A percentile compares a stretch with the other conserved stretches of the same genome.
phyloP scores from a whole-genome alignment of 2,113 vertebrate genomes.

The Neomonachus schauinslandi region DNA sequence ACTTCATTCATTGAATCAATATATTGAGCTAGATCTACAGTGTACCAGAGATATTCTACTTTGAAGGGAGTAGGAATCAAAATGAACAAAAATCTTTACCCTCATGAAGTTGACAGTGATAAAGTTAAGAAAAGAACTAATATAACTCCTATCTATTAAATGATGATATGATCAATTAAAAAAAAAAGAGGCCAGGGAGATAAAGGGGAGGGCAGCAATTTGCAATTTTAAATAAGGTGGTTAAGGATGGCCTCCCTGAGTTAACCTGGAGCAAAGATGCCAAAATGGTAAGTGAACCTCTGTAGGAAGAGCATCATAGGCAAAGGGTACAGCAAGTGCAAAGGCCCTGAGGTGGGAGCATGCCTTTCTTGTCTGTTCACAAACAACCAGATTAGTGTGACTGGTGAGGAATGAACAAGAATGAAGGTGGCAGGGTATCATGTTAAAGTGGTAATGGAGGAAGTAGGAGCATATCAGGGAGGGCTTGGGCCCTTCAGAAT shows the following conservation, averaged over 20 bases:
- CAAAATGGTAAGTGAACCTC: neutral
- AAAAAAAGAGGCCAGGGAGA: neutral
- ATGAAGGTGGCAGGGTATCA: neutral
- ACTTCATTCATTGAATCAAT: neutral
- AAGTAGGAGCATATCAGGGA: neutral
- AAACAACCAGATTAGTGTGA: neutral
- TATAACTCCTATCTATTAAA: neutral
- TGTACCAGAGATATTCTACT: too few relatives aligned
- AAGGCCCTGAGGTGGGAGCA: neutral
- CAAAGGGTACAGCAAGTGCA: neutral
- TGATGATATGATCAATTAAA: neutral
- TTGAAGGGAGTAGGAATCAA: neutral
- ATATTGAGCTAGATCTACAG: neutral
- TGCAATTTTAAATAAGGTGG: neutral
- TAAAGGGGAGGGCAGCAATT: neutral
- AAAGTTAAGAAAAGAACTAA: neutral
- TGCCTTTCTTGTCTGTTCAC: neutral
- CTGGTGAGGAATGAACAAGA: too few relatives aligned
- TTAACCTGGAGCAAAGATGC: neutral
- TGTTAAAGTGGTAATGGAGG: neutral
- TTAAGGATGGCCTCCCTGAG: neutral
- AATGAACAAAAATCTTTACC: neutral
- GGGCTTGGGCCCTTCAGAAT: neutral
- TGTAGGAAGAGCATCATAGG: neutral
- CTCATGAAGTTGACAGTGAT: neutral